These are phyloP conservation scores for Crotophaga sulcirostris DNA, from an alignment of 2,113 vertebrate genomes.

Conservation along the genomic window DNA sequence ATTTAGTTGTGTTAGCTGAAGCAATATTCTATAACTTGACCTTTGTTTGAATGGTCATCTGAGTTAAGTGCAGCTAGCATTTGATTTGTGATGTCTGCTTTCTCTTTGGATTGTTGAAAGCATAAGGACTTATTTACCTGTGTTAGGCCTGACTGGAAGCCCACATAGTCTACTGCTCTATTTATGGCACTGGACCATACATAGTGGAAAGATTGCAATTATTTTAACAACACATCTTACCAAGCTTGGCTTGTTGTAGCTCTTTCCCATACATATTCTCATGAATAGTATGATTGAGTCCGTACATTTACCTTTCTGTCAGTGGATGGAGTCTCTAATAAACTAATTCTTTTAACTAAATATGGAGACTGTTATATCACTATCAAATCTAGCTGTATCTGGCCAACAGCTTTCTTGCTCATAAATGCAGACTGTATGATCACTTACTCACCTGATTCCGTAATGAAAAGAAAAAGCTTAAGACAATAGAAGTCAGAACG, in stretches of 20 bases:
- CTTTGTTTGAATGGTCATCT: background rate
- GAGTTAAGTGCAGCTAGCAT: background rate
- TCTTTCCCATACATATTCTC: background rate
- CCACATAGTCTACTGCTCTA: background rate
- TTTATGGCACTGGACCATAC: background rate
- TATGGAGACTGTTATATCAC: background rate
- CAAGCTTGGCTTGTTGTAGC: background rate
- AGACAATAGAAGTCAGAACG: too few species aligned
- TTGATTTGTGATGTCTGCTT: background rate
- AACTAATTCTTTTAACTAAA: background rate
- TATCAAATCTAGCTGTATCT: background rate
- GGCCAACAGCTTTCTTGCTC: background rate
- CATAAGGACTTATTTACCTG: background rate
- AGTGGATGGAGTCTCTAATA: background rate
- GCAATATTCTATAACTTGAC: background rate
- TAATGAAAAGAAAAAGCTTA: background rate
- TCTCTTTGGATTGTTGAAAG: background rate
- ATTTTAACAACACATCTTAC: background rate
- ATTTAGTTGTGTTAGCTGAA: background rate
- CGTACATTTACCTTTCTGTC: background rate
- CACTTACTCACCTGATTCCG: background rate
- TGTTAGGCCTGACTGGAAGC: background rate
- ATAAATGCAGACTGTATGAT: background rate
- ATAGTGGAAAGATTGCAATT: background rate
- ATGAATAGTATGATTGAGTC: background rate